These are phyloP conservation scores for Nycticebus coucang DNA, from an alignment of 2,113 vertebrate species.

Conservation along the genomic window DNA sequence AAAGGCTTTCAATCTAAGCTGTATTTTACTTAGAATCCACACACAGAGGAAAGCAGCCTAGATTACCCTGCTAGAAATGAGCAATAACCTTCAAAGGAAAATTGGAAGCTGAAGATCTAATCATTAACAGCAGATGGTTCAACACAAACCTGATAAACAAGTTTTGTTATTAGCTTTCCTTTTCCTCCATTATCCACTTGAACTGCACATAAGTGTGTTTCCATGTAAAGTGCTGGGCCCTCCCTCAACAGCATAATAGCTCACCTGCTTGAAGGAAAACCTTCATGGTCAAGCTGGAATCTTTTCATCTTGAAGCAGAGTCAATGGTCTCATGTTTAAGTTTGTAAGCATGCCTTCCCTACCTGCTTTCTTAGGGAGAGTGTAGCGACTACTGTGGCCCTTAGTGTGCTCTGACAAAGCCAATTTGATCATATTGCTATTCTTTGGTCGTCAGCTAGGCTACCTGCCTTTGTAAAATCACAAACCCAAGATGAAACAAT, in stretches of 20 bases:
- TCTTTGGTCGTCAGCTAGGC: not conserved
- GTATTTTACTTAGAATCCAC: constrained; percentile 83
- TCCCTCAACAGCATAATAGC: constrained; percentile 39
- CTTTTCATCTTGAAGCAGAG: constrained; percentile 48
- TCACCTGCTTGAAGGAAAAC: constrained; percentile 69
- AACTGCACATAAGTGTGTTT: constrained; percentile 40
- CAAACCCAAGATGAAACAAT: not conserved
- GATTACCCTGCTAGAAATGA: constrained; percentile 82
- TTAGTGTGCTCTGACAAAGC: constrained; percentile 32
- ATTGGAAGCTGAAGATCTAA: constrained; percentile 88
- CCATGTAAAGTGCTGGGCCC: constrained; percentile 48
- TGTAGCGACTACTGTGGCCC: not conserved
- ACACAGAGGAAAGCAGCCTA: constrained; percentile 75
- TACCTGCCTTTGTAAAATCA: constrained; percentile 2
- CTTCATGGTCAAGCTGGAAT: constrained; percentile 66
- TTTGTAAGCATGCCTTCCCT: not conserved
- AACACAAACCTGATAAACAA: constrained; percentile 86
- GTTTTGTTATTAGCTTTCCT: constrained; percentile 73
- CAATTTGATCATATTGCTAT: not conserved
- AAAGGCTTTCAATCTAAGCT: constrained; percentile 81
- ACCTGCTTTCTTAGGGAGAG: constrained; percentile 29
- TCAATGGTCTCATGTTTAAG: not conserved
- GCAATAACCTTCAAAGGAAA: constrained; percentile 89
- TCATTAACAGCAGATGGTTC: constrained; percentile 89
- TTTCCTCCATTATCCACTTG: constrained; percentile 40